Evolutionary conservation across 2,888 invertebrate species (phyloP).

Genomic region (Acleris sparsana): DNA sequence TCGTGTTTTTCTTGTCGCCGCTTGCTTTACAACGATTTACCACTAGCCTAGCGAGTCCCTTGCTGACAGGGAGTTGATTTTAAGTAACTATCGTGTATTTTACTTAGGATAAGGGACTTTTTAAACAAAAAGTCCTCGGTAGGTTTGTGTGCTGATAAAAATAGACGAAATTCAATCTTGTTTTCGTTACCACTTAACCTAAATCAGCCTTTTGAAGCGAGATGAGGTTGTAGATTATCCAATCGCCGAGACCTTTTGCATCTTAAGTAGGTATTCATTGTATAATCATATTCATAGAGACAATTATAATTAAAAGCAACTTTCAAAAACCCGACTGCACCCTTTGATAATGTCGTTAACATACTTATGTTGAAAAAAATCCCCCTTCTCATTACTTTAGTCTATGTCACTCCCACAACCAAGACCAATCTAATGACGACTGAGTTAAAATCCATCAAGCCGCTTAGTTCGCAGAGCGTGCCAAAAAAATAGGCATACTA

Average conservation of each 20-base stretch:
- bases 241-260: neutral
- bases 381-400: no score
- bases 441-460: no score
- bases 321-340: no score
- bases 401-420: no score
- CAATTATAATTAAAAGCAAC: neutral
- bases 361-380: no score
- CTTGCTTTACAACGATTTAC: conserved; percentile 61
- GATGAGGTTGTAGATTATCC: neutral
- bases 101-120: neutral
- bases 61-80: conserved; percentile 17
- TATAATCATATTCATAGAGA: neutral
- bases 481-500: no score
- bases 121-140: no score
- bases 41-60: conserved; percentile 38
- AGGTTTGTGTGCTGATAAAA: conserved; percentile 1
- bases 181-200: conserved; percentile 1
- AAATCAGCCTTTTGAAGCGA: neutral
- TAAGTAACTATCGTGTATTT: conserved; percentile 23
- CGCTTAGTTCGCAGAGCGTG: no score
- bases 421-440: no score
- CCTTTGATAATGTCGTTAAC: no score
- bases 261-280: neutral
- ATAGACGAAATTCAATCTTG: neutral
- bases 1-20: conserved; percentile 66